A percentile compares a stretch with the other conserved stretches of the same genome.
phyloP scores from a whole-genome alignment of 2,113 vertebrate species.

The Perognathus longimembris region DNA sequence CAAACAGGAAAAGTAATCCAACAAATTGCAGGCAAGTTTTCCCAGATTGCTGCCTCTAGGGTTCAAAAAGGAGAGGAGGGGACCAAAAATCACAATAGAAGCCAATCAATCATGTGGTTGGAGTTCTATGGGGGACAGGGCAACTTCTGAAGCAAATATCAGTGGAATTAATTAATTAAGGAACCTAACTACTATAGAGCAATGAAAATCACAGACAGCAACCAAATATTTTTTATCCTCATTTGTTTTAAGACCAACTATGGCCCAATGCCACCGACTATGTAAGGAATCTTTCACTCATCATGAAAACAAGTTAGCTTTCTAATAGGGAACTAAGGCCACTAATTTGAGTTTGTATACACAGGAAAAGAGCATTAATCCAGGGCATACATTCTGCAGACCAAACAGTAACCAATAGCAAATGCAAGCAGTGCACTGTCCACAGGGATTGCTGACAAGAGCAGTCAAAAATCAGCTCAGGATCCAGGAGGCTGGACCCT shows the following conservation, averaged over 20 bases:
- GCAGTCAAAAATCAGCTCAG: not conserved
- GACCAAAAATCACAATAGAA: not conserved
- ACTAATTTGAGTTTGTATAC: not conserved
- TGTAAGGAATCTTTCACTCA: not conserved
- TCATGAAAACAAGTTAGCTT: constrained; percentile 9
- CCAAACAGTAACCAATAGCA: not conserved
- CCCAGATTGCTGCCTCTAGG: not conserved
- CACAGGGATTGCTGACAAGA: not conserved
- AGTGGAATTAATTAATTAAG: not conserved
- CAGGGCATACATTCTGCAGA: not conserved
- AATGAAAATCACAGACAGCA: not conserved
- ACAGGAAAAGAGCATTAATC: constrained; percentile 3
- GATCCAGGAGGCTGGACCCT: not conserved
- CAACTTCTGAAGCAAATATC: not conserved
- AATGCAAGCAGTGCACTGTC: not conserved
- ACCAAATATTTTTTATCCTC: not conserved
- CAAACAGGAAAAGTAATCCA: not conserved
- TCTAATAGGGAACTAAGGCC: constrained; percentile 22
- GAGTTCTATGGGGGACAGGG: not conserved
- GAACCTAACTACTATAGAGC: not conserved
- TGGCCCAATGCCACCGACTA: not conserved
- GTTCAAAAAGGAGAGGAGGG: not conserved
- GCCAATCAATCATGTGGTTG: not conserved
- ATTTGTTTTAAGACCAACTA: not conserved
- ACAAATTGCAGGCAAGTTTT: not conserved